Base-by-base conservation (phyloP, 2,113 vertebrate species). In the Parus major region DNA sequence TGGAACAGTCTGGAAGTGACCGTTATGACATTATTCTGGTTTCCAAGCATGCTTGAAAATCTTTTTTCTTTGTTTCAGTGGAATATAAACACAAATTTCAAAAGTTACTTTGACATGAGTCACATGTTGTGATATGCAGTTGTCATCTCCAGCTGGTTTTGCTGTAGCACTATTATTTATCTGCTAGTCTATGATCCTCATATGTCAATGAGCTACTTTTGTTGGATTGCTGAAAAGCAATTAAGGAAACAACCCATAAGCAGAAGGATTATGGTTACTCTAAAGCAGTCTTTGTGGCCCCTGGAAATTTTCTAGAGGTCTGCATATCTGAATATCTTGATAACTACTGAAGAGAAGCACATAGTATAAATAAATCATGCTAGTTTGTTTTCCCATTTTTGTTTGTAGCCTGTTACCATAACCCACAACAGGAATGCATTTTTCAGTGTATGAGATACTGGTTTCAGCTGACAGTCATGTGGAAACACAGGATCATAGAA, bases 51-150 rank as follows among this genome's bases (percentile, higher is more conserved):
- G n/a, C 65, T 60, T 84, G 50, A 61, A 90, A 77, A 57, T 82
- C 5, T 12, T 85, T 82, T 89, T 79, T 15, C 31, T 88, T 92
- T 57, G 19, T 93, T 92, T 86, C 84, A 49, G 28, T 86, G 16
- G 23, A 88, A 21, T 81, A 83, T 90, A 94, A 96, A 93, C 71
- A 92, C 21, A 47, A 82, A 93, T 93, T 83, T 77, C 36, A 86
- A 29, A 94, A 90, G 59, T 90, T 83, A 73, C 41, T 95, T 61
- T 0, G 4, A 84, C 53, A 36, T 76, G 82, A 96, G 70, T 96
- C 73, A 91, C 70, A 71, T 76, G 70, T 73, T 79, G 12, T 83
- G 50, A 77, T 80, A 90, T 7, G 21, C n/a, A 66, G 1, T 95
- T 93, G 71, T 76, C 71, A 64, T 85, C 36, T 87, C 36, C 92